A percentile compares a stretch with the other conserved stretches of the same genome.
Evolutionary conservation across 2,888 invertebrate species (phyloP).

Genomic region (Heliconius ismenius): DNA sequence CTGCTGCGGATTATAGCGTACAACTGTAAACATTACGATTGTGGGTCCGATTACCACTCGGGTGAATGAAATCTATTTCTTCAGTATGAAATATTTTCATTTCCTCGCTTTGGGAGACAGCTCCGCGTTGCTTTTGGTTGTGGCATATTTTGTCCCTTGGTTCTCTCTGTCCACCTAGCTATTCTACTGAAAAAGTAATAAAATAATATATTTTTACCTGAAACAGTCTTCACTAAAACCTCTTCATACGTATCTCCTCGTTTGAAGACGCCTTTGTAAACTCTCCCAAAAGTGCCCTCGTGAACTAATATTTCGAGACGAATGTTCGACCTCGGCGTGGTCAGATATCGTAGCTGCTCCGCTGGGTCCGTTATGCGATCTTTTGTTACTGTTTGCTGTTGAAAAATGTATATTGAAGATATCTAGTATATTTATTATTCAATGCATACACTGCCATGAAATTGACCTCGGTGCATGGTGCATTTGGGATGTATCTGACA

Average conservation of each 20-base stretch:
- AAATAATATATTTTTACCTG: conserved; percentile 79
- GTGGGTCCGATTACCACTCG: too few species aligned
- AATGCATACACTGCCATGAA: too few species aligned
- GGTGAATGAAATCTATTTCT: too few species aligned
- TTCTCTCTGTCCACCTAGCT: too few species aligned
- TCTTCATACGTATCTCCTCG: conserved; percentile 85
- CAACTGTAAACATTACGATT: neutral
- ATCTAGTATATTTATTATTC: too few species aligned
- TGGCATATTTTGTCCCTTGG: too few species aligned
- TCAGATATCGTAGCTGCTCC: conserved; percentile 83
- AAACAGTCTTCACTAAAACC: conserved; percentile 92
- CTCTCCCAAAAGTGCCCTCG: conserved; percentile 93
- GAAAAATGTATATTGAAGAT: neutral
- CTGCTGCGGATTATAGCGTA: too few species aligned
- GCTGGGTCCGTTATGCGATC: conserved; percentile 80
- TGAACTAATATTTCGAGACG: conserved; percentile 83
- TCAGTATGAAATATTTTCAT: too few species aligned
- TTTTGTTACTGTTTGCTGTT: conserved; percentile 70
- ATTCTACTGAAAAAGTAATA: neutral
- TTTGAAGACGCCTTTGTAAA: conserved; percentile 89
- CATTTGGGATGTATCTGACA: too few species aligned
- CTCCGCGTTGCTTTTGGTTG: too few species aligned
- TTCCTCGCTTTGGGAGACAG: too few species aligned
- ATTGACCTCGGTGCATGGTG: too few species aligned
- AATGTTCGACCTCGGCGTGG: conserved; percentile 83